Conservation (phyloP, 2,113 vertebrate genomes). For the Rana temporaria region DNA sequence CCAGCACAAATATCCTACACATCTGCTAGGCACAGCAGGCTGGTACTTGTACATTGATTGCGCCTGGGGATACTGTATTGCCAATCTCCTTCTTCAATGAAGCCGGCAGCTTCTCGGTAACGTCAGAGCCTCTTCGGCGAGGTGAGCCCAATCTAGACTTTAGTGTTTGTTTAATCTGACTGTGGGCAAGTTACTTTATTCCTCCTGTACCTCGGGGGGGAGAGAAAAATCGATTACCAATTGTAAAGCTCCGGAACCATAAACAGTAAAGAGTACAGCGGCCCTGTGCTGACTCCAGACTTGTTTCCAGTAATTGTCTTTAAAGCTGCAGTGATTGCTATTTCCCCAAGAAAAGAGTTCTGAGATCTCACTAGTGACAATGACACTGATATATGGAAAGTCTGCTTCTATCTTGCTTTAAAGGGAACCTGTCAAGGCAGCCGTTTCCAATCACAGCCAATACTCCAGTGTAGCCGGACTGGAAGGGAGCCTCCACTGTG, state of each 20-base stretch:
- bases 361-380: background rate
- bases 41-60: background rate
- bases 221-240: constrained; percentile 24
- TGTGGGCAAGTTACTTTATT: constrained; percentile 30
- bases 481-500: no score
- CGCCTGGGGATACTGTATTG: background rate
- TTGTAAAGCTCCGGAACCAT: constrained; percentile 2
- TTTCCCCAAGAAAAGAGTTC: constrained; percentile 7
- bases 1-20: background rate
- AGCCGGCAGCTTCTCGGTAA: background rate
- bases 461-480: no score
- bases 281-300: constrained; percentile 22
- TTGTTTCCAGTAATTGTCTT: constrained; percentile 44
- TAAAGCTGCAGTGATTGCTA: constrained; percentile 34
- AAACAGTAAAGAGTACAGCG: background rate
- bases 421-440: no score
- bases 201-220: constrained; percentile 3
- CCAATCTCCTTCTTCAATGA: background rate
- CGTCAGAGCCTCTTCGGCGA: constrained; percentile 5
- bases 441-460: no score
- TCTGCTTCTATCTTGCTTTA: no score
- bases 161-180: constrained; percentile 17
- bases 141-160: constrained; percentile 5
- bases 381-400: constrained; percentile 19
- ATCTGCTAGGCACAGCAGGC: background rate